Conservation (phyloP, 1,140 invertebrate species). For the Procambarus clarkii region DNA sequence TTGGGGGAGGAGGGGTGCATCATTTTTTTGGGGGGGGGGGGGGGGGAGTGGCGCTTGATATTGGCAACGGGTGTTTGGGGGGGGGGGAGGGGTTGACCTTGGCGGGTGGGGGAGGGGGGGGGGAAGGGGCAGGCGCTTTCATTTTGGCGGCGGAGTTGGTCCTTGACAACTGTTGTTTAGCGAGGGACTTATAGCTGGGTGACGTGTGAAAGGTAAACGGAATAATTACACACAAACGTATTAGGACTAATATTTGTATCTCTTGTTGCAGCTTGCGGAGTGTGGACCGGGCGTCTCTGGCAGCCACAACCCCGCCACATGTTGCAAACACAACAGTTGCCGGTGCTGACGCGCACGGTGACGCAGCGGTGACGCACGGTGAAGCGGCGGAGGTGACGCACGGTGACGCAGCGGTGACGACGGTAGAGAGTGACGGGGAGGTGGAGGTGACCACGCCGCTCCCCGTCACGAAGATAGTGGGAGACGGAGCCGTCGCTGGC, state of each 20-base stretch:
- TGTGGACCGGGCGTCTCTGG: background rate
- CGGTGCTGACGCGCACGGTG: background rate
- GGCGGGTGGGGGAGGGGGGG: no score
- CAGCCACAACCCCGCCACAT: background rate
- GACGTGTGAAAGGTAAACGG: no score
- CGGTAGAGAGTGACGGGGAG: background rate
- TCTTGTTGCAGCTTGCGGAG: slow-evolving; percentile 43
- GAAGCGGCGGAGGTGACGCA: background rate
- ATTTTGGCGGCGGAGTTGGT: no score
- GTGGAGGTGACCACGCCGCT: background rate
- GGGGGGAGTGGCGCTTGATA: no score
- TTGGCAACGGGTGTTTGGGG: no score
- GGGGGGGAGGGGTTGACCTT: no score
- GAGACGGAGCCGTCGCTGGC: background rate
- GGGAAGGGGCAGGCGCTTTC: no score
- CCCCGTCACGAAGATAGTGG: background rate
- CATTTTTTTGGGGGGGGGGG: no score
- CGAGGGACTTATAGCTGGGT: no score
- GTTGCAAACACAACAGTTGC: background rate
- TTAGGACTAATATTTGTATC: background rate
- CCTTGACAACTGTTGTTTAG: no score
- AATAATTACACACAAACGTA: no score
- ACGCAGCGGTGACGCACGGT: background rate
- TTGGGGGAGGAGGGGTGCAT: no score
- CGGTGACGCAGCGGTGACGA: background rate